Evolutionary conservation across 2,888 invertebrate species (phyloP), one percentile per base, ranked within the genome.

Genomic region (Meteorus colon): DNA sequence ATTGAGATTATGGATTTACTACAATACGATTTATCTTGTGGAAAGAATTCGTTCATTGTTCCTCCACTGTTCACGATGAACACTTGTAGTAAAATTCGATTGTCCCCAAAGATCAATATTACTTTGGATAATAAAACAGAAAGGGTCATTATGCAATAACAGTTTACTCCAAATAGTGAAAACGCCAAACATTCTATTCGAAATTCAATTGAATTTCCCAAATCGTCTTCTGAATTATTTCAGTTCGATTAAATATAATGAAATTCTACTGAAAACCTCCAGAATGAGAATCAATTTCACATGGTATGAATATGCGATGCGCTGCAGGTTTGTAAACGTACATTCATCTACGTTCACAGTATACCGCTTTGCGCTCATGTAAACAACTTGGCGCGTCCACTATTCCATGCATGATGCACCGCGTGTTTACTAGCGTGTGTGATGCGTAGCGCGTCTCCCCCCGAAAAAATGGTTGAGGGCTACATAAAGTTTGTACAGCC

Each of bases 401-500:
- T 73, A 66, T 73, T 73, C 66, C 73, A 73, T 73, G 73, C 73
- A 73, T 72, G 72, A 66, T 66, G 73, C 65, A 73, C 66, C 37
- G 34, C 27, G 60, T 55, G 59, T 55, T 31, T 31, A 34, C 19
- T 19, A 31, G 51, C 19, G 41, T 34, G 41, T 62, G n/a, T 27
- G 27, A 31, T 14, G 27, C 37, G 37, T 60, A 29, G 45, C 73
- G 55, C 68, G 16, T 70, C 76, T 41, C 55, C 24, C 73, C 29
- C n/a, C 31, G 29, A n/a, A 62, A 55, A 75, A 76, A 76, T 77
- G 77, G 75, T 74, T 72, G 51, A 62, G 24, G 59, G n/a, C 41
- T 19, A 55, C 24, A 19, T 55, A 24, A 55, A 59, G 55, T 79
- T 77, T 79, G 77, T 73, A 75, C 74, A 80, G 77, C 80, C 77